Evolutionary conservation across 2,113 vertebrate species (phyloP).

Genomic region (Gambusia holbrooki): DNA sequence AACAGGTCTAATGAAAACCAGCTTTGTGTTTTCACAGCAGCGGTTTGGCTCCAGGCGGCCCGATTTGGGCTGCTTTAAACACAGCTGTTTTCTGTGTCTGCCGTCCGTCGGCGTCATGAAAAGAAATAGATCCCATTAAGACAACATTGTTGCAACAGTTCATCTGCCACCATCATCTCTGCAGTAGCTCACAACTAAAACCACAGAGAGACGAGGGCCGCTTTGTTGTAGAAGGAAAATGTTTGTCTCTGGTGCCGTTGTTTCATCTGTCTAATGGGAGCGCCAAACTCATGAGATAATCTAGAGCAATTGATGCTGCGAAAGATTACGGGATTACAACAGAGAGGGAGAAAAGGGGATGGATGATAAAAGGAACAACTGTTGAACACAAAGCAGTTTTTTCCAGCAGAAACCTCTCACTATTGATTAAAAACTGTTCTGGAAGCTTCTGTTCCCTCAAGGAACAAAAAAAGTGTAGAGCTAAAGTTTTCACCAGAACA

Average conservation of each 20-base stretch:
- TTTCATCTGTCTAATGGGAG: slow-evolving; percentile 8
- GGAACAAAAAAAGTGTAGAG: not conserved
- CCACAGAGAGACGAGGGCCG: not conserved
- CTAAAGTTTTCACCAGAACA: not conserved
- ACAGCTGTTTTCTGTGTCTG: not conserved
- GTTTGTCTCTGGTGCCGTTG: not conserved
- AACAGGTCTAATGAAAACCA: not conserved
- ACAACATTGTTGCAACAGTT: slow-evolving; percentile 16
- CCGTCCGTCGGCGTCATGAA: slow-evolving; percentile 4
- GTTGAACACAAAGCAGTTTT: slow-evolving; percentile 3
- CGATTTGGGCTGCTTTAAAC: not conserved
- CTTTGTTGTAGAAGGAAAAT: not conserved
- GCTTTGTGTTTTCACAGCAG: not conserved
- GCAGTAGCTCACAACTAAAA: not conserved
- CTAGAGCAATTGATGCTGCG: slow-evolving; percentile 9
- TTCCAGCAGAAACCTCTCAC: not conserved
- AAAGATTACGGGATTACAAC: slow-evolving; percentile 43
- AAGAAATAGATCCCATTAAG: not conserved
- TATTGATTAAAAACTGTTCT: not conserved
- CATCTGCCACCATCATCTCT: slow-evolving; percentile 16
- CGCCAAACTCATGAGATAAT: slow-evolving; percentile 16
- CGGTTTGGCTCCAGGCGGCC: not conserved
- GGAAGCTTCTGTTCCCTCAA: not conserved
- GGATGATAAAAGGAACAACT: slow-evolving; percentile 29
- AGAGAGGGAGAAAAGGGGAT: slow-evolving; percentile 12